These are phyloP conservation scores for Diarsia mendica DNA, from an alignment of 2,888 invertebrate genomes.

Conservation along the genomic window DNA sequence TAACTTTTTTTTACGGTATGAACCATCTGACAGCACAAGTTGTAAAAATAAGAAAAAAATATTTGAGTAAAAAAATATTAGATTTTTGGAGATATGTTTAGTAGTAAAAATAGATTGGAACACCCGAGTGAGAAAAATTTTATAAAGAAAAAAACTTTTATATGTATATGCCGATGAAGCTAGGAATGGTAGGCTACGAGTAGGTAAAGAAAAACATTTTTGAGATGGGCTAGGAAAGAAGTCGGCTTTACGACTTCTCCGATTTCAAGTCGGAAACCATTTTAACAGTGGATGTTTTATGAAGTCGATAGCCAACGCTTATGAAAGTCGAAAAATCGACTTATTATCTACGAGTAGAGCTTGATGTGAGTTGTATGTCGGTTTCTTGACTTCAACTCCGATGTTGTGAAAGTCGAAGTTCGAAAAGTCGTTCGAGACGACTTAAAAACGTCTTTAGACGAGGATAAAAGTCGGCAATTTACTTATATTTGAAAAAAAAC, in stretches of 20 bases:
- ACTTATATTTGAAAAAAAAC: slow-evolving; percentile 54
- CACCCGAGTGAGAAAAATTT: slow-evolving; percentile 70
- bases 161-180: slow-evolving; percentile 62
- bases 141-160: slow-evolving; percentile 68
- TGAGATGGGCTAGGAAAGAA: slow-evolving; percentile 58
- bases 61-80: slow-evolving; percentile 80
- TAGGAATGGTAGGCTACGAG: slow-evolving; percentile 62
- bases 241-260: slow-evolving; percentile 63
- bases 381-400: slow-evolving; percentile 45
- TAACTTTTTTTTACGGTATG: slow-evolving; percentile 72
- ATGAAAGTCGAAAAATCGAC: slow-evolving; percentile 48
- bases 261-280: slow-evolving; percentile 61
- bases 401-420: slow-evolving; percentile 50
- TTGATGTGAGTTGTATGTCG: slow-evolving; percentile 52
- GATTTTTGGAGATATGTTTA: slow-evolving; percentile 90
- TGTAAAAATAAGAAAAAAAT: slow-evolving; percentile 75
- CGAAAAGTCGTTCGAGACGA: slow-evolving; percentile 53
- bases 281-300: slow-evolving; percentile 49
- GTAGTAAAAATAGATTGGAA: slow-evolving; percentile 76
- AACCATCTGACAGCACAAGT: slow-evolving; percentile 84
- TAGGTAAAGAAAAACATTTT: slow-evolving; percentile 58
- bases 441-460: slow-evolving; percentile 68
- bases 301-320: slow-evolving; percentile 37
- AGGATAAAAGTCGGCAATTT: slow-evolving; percentile 56
- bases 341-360: slow-evolving; percentile 50